Conservation (phyloP, 2,797 vertebrate species). For the Tiaroga cobitis region DNA sequence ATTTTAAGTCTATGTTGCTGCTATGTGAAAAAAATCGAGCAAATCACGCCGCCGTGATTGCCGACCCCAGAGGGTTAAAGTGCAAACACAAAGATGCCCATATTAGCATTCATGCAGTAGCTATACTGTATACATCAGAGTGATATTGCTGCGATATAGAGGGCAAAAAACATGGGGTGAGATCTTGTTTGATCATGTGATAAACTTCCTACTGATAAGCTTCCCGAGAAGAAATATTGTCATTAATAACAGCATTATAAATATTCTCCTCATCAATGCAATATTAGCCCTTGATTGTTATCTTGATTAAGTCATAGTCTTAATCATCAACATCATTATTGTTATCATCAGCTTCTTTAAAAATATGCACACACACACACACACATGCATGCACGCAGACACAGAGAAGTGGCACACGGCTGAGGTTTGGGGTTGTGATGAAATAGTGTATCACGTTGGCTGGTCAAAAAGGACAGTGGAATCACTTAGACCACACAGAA, state of each 20-base stretch:
- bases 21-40: too few relatives aligned
- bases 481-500: conserved; percentile 45
- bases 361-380: background rate
- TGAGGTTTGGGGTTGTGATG: conserved; percentile 33
- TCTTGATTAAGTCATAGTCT: conserved; percentile 28
- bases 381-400: conserved; percentile 15
- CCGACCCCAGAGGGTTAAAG: too few relatives aligned
- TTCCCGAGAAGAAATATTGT: conserved; percentile 23
- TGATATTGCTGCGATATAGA: background rate
- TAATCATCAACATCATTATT: conserved; percentile 18
- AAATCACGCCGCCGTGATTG: too few relatives aligned
- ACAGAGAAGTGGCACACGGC: background rate
- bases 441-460: conserved; percentile 46
- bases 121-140: conserved; percentile 40
- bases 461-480: conserved; percentile 44
- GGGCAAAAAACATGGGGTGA: background rate
- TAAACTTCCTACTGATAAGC: background rate
- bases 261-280: conserved; percentile 9
- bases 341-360: background rate
- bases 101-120: conserved; percentile 22
- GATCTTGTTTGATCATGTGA: conserved; percentile 8
- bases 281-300: conserved; percentile 21
- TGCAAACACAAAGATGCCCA: conserved; percentile 1
- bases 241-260: conserved; percentile 26
- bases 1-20: too few relatives aligned